Evolutionary conservation across 2,888 invertebrate species (phyloP), one percentile per base, ranked within the genome.

Genomic region (Caenorhabditis macrosperma): DNA sequence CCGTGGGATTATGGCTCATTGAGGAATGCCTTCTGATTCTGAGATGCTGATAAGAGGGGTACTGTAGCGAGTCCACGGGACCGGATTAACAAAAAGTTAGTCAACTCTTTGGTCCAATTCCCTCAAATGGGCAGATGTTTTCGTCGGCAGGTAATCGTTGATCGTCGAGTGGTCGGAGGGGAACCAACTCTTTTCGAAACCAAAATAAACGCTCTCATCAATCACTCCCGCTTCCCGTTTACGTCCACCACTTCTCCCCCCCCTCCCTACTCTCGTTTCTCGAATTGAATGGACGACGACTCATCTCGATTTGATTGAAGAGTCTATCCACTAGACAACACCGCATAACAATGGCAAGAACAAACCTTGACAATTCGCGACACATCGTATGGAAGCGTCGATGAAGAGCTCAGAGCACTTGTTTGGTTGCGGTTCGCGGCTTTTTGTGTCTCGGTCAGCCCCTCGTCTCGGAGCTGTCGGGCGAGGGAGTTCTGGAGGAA

Each of bases 361-460:
- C 78, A 38, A 41, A 83, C 83, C 81, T 77, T 60, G 46, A 78
- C 57, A 67, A 83, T 76, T 59, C 52, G 54, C 35, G 48, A 60
- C 17, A 74, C 79, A 66, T 82, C 82, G 64, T 81, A 77, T 6
- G 85, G 85, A 46, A 60, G 52, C 26, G 67, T 63, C 6, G 84
- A 76, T 28, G 72, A 72, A 24, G 63, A 64, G 72, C 72, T 72
- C 72, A 72, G 64, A 63, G 72, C 72, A 50, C 72, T 64, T 33
- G 84, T 85, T 69, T 88, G 86, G 69, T 82, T 82, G 66, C 87
- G 86, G 71, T 89, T 89, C 17, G 87, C 88, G 30, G 78, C 79
- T 57, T 78, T 77, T 69, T 89, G 89, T 4, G 86, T 82, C 33
- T 85, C 82, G 10, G 89, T 89, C 33, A 89, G 81, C 7, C 85